Base-by-base conservation (phyloP, 2,113 vertebrate genomes). In the Siphamia tubifer region DNA sequence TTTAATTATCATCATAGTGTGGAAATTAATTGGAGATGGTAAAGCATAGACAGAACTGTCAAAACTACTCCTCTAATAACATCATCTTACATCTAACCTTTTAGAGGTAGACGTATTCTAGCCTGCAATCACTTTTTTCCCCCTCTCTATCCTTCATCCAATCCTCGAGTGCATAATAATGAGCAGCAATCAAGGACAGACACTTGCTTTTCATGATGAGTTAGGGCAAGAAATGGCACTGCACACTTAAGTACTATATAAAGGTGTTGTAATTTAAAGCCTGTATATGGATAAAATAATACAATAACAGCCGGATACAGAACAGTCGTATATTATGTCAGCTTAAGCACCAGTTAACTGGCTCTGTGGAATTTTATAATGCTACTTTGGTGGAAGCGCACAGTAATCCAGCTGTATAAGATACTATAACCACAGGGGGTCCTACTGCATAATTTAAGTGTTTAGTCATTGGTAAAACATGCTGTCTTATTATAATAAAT, bases 141-240 rank as follows among this genome's bases (percentile, higher is more conserved):
- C 40, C 42, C 34, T 74, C 56, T 43, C 32, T 20, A 47, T 71
- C 48, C 32, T 76, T 83, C 47, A 74, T 57, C 75, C 60, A 51
- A 40, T n/a, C 24, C 65, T 67, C 66, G 67, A 86, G 83, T 78
- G 54, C 66, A 69, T 73, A 78, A 53, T 87, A 79, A 86, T 81
- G 77, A 89, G 73, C 9, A 63, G 75, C 79, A 86, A 89, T 87
- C 82, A 84, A 62, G 27, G 13, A 48, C 10, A 64, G 23, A 55
- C 47, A 77, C 76, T 79, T 65, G 38, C 56, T 60, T 62, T 74
- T 48, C 47, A 16, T 57, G 48, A 69, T 25, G 23, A 73, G 55
- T 55, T 5, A 34, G 55, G 34, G 34, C 27, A 54, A 48, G 25
- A 64, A 60, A 79, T 45, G 12, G 17, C 44, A 44, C 52, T 36